phyloP scores from a whole-genome alignment of 2,113 vertebrate species.

The Seriola quinqueradiata region DNA sequence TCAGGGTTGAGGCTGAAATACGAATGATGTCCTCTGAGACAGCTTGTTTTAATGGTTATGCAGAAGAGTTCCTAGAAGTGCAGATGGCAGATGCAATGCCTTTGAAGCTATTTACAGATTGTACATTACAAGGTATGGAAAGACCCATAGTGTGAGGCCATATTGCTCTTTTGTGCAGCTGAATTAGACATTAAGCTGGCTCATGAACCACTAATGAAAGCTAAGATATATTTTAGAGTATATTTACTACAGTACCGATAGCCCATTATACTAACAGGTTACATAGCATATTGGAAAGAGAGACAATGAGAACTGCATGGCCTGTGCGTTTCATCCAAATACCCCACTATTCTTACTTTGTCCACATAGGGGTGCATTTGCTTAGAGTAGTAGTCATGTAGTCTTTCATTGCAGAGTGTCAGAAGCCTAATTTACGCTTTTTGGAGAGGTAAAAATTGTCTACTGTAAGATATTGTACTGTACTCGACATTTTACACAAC shows the following conservation, averaged over 20 bases:
- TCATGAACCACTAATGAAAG: constrained; percentile 49
- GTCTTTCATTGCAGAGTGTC: constrained; percentile 26
- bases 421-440: constrained; percentile 19
- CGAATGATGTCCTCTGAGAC: constrained; percentile 85
- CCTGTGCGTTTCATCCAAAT: constrained; percentile 47
- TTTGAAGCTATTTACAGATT: constrained; percentile 84
- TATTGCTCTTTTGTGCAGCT: constrained; percentile 65
- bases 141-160: constrained; percentile 62
- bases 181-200: constrained; percentile 52
- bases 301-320: constrained; percentile 19
- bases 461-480: background rate
- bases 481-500: background rate
- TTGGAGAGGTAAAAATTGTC: background rate
- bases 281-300: background rate
- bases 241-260: constrained; percentile 42
- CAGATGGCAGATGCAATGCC: constrained; percentile 82
- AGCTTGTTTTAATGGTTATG: constrained; percentile 85
- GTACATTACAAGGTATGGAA: constrained; percentile 78
- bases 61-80: constrained; percentile 85
- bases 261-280: constrained; percentile 20
- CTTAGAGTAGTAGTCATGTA: constrained; percentile 40
- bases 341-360: constrained; percentile 70
- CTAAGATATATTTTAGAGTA: constrained; percentile 35
- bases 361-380: constrained; percentile 81
- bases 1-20: constrained; percentile 85